These are phyloP conservation scores for Yponomeuta cagnagella DNA, from an alignment of 2,888 invertebrate genomes.

Conservation along the genomic window DNA sequence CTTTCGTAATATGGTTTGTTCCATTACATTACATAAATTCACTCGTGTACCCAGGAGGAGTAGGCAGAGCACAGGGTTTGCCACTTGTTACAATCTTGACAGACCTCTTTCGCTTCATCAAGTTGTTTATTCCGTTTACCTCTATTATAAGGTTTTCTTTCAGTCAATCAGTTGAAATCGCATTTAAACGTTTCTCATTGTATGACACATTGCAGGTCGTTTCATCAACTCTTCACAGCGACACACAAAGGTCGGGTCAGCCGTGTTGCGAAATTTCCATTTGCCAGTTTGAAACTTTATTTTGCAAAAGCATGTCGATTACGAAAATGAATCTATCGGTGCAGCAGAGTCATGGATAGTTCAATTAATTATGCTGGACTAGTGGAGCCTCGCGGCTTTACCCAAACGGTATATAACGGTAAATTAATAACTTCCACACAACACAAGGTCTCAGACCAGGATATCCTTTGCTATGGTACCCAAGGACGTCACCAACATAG, in stretches of 20 bases:
- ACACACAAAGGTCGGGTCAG: neutral
- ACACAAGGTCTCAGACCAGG: too few species aligned
- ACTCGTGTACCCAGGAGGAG: too few species aligned
- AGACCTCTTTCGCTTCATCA: neutral
- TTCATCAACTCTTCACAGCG: neutral
- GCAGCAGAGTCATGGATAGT: neutral
- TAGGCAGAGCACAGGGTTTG: neutral
- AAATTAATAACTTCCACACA: neutral
- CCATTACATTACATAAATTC: too few species aligned
- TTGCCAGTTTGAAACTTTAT: neutral
- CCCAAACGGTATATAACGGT: neutral
- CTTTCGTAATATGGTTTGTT: too few species aligned
- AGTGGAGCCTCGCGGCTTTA: neutral
- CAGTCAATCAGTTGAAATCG: neutral
- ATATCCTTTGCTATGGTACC: too few species aligned
- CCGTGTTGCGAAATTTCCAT: neutral
- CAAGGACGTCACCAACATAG: too few species aligned
- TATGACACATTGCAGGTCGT: neutral
- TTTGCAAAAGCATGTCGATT: conserved; percentile 1
- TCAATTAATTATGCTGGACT: neutral
- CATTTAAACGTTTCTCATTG: neutral
- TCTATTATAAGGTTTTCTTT: too few species aligned
- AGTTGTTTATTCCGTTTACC: too few species aligned
- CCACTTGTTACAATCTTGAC: too few species aligned
- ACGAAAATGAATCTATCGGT: neutral